Percentiles rank a stretch among this genome's conserved stretches.
Evolutionary conservation across 1,140 invertebrate species (phyloP).

Genomic region (Lordiphosa clarofinis): DNA sequence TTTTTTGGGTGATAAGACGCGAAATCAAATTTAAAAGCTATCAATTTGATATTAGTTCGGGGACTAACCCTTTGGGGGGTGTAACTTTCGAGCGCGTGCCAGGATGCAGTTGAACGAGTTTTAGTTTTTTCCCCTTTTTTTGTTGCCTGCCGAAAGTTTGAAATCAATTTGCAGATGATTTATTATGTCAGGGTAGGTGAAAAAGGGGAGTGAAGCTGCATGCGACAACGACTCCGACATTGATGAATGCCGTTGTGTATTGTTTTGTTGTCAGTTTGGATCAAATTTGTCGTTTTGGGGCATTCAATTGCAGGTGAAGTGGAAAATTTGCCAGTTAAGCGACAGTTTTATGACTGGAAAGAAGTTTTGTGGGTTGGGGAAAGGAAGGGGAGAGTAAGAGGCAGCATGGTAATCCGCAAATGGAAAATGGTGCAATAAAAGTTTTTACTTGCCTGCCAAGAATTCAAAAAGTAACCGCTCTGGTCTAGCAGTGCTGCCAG

Average conservation of each 20-base stretch:
- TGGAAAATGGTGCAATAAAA: conserved; percentile 16
- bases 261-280: conserved; percentile 69
- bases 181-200: conserved; percentile 50
- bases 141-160: conserved; percentile 60
- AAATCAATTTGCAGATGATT: conserved; percentile 78
- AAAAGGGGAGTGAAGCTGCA: conserved; percentile 34
- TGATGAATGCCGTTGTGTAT: conserved; percentile 76
- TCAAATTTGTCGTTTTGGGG: conserved; percentile 48
- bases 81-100: conserved; percentile 46
- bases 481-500: not conserved
- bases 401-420: conserved; percentile 33
- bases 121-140: conserved; percentile 14
- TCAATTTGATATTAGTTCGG: conserved; percentile 76
- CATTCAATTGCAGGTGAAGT: conserved; percentile 63
- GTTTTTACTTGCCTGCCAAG: not conserved
- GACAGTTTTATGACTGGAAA: conserved; percentile 45
- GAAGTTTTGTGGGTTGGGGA: conserved; percentile 3
- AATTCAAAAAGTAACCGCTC: conserved; percentile 16
- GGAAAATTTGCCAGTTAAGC: conserved; percentile 74
- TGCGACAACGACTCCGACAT: conserved; percentile 60
- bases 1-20: conserved; percentile 61
- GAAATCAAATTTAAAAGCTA: conserved; percentile 78
- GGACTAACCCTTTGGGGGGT: conserved; percentile 50
- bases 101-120: conserved; percentile 24
- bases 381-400: not conserved